Evolutionary conservation across 2,113 vertebrate genomes (phyloP).

Genomic region (Trichechus manatus): DNA sequence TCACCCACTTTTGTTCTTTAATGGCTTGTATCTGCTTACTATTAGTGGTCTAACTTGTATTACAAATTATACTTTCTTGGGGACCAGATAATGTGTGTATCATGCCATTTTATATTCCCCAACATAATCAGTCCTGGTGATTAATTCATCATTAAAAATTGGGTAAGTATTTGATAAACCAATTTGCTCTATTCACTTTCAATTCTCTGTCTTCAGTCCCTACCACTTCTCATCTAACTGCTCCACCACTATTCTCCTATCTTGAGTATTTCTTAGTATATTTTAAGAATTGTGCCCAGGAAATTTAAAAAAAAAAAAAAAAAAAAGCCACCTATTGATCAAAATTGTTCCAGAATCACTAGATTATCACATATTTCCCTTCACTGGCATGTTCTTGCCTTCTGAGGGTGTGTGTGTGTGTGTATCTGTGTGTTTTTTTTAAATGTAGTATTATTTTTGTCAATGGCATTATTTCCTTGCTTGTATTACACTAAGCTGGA

Average conservation of each 20-base stretch:
- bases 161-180: neutral
- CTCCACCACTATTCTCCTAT: neutral
- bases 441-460: neutral
- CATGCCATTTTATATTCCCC: neutral
- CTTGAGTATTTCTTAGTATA: neutral
- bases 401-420: neutral
- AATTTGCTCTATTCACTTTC: neutral
- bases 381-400: fast-evolving
- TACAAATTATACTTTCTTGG: neutral
- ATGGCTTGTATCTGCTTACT: neutral
- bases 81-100: fast-evolving
- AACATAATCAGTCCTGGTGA: neutral
- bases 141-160: neutral
- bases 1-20: neutral
- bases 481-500: neutral
- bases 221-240: neutral
- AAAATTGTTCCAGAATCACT: neutral
- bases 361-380: neutral
- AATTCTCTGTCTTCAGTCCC: neutral
- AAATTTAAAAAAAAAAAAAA: neutral
- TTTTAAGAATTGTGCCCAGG: neutral
- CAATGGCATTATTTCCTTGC: neutral
- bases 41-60: neutral
- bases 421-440: no score
- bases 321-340: neutral